Conservation (phyloP, 2,888 invertebrate species). For the Polymixis lichenea region DNA sequence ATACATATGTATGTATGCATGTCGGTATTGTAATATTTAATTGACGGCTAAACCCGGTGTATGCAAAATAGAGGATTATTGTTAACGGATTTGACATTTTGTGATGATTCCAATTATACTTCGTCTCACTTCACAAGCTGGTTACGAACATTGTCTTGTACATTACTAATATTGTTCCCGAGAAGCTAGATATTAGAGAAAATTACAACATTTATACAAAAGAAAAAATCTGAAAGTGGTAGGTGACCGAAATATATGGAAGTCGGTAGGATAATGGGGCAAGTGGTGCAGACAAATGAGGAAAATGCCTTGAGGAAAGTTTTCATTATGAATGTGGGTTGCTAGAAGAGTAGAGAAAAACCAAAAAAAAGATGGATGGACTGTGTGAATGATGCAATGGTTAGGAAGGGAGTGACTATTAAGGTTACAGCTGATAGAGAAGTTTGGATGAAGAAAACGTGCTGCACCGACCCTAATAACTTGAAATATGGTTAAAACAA, state of each 20-base stretch:
- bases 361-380: no score
- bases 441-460: background rate
- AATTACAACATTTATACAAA: background rate
- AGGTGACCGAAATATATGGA: background rate
- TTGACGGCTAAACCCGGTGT: background rate
- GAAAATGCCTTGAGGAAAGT: background rate
- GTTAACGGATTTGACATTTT: background rate
- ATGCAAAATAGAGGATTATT: background rate
- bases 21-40: constrained; percentile 23
- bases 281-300: background rate
- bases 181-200: background rate
- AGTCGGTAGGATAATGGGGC: background rate
- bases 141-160: background rate
- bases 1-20: background rate
- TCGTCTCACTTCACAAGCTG: background rate
- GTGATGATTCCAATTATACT: background rate
- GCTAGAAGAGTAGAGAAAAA: no score
- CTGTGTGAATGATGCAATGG: no score
- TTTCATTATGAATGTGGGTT: background rate
- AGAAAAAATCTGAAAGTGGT: background rate
- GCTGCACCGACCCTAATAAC: background rate
- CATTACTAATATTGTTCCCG: background rate
- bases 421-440: background rate
- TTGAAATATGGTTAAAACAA: background rate
- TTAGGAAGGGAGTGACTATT: background rate